Percentiles rank a stretch among this genome's conserved stretches.
Conservation (phyloP, 2,113 vertebrate species). For the Brienomyrus longianalis region DNA sequence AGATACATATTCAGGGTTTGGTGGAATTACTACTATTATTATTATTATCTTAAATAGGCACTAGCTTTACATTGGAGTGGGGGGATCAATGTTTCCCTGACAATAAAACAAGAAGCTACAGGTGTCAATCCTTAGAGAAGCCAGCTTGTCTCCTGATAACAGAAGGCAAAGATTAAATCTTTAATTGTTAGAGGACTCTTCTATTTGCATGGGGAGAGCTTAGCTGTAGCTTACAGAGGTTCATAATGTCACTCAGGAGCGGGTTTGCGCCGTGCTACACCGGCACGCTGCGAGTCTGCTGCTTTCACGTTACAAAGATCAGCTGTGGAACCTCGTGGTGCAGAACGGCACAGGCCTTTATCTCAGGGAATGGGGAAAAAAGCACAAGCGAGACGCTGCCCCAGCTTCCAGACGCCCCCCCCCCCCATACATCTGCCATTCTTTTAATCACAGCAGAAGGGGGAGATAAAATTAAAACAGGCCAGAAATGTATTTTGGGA, state of each 20-base stretch:
- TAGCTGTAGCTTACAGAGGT: slow-evolving; percentile 20
- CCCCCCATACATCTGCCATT: not conserved
- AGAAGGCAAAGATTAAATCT: slow-evolving; percentile 33
- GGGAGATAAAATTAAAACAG: not conserved
- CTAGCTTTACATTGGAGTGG: too few relatives aligned
- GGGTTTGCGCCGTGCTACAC: not conserved
- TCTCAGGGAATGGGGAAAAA: slow-evolving; percentile 28
- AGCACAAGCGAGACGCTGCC: slow-evolving; percentile 13
- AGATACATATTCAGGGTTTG: not conserved
- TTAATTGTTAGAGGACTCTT: slow-evolving; percentile 30
- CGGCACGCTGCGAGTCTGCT: not conserved
- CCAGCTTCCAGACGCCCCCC: not conserved
- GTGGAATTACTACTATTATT: not conserved
- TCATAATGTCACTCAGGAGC: slow-evolving; percentile 35
- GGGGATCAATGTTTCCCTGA: not conserved
- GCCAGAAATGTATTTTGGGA: slow-evolving; percentile 4
- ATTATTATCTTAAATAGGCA: too few relatives aligned
- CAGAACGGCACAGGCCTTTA: slow-evolving; percentile 18
- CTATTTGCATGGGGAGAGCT: slow-evolving; percentile 20
- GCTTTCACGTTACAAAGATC: not conserved
- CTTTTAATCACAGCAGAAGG: not conserved
- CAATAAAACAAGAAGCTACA: slow-evolving; percentile 23
- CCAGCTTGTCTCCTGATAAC: slow-evolving; percentile 30
- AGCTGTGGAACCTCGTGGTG: not conserved
- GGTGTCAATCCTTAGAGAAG: slow-evolving; percentile 36